A percentile compares a stretch with the other conserved stretches of the same genome.
phyloP scores from a whole-genome alignment of 2,888 invertebrate species.

The Stegana nigrithorax region DNA sequence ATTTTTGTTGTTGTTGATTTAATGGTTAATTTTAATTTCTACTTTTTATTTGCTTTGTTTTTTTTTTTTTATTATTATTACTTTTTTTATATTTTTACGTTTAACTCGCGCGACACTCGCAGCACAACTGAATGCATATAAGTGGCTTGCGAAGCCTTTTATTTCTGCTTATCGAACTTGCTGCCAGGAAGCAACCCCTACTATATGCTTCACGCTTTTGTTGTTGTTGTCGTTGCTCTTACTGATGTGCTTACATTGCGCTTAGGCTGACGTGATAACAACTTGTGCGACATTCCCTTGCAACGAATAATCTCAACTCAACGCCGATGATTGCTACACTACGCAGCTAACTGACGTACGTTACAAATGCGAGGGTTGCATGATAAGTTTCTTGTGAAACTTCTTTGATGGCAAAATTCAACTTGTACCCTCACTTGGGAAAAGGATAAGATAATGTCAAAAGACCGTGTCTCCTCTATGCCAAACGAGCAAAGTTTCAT shows the following conservation, averaged over 20 bases:
- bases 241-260: too few species aligned
- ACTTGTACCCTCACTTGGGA: too few species aligned
- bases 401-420: not conserved
- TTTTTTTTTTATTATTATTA: not conserved
- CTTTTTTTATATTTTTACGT: not conserved
- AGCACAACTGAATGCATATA: not conserved
- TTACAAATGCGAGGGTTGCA: too few species aligned
- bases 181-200: not conserved
- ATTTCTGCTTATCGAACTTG: constrained; percentile 7
- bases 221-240: constrained; percentile 11
- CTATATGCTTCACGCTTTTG: constrained; percentile 8
- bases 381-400: too few species aligned
- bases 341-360: too few species aligned
- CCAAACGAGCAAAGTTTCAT: too few species aligned
- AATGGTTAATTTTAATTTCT: constrained; percentile 28
- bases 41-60: constrained; percentile 19
- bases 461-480: too few species aligned
- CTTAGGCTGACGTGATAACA: too few species aligned
- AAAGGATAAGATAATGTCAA: too few species aligned
- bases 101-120: not conserved
- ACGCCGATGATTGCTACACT: too few species aligned
- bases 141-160: not conserved
- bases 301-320: too few species aligned
- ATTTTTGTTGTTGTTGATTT: constrained; percentile 28
- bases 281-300: too few species aligned